Percentiles rank a stretch among this genome's conserved stretches.
These are phyloP conservation scores for Lordiphosa andalusiaca DNA, from an alignment of 2,888 invertebrate species.

Conservation along the genomic window DNA sequence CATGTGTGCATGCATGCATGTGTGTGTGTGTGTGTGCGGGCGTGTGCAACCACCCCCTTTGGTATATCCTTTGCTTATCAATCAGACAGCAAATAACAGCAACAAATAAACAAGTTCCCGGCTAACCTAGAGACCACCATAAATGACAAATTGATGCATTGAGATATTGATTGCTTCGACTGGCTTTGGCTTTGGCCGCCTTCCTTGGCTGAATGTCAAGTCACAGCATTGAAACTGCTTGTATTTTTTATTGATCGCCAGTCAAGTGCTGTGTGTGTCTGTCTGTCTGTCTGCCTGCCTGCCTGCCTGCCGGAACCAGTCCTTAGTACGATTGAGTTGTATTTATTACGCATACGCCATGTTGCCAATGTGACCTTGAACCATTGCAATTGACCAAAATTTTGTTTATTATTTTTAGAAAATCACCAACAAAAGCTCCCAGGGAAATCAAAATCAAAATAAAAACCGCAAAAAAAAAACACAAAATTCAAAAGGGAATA, in stretches of 20 bases:
- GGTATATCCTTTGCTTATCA: slow-evolving; percentile 45
- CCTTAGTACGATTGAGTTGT: slow-evolving; percentile 52
- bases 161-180: slow-evolving; percentile 47
- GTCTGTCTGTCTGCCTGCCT: background rate
- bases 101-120: slow-evolving; percentile 57
- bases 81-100: slow-evolving; percentile 53
- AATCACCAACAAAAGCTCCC: slow-evolving; percentile 12
- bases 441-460: slow-evolving; percentile 52
- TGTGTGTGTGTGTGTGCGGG: background rate
- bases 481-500: slow-evolving; percentile 47
- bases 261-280: slow-evolving; percentile 22
- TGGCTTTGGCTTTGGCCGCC: slow-evolving; percentile 27
- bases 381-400: slow-evolving; percentile 30
- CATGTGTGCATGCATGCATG: background rate
- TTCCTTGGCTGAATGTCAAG: slow-evolving; percentile 67
- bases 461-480: background rate
- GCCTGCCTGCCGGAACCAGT: slow-evolving; percentile 27
- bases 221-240: slow-evolving; percentile 53
- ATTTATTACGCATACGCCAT: slow-evolving; percentile 70
- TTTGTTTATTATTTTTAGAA: slow-evolving; percentile 19
- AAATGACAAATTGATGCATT: slow-evolving; percentile 63
- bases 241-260: slow-evolving; percentile 50
- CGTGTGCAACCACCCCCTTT: background rate
- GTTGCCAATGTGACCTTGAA: slow-evolving; percentile 45
- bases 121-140: slow-evolving; percentile 13